Percentiles rank a stretch among this genome's conserved stretches.
These are phyloP conservation scores for Tetramorium bicarinatum DNA, from an alignment of 2,888 invertebrate genomes.

Conservation along the genomic window DNA sequence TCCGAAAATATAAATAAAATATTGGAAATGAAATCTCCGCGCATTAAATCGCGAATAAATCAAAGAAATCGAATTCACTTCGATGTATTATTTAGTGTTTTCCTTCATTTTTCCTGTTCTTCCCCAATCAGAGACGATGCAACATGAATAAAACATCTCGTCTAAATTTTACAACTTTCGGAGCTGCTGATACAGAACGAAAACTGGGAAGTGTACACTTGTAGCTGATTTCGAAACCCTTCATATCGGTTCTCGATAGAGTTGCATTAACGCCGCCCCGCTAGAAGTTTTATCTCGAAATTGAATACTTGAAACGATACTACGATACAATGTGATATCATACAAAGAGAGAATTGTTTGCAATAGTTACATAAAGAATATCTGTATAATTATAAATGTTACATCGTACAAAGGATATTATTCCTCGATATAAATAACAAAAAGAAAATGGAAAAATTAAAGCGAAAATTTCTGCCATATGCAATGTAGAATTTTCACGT, in stretches of 20 bases:
- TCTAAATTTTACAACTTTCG: slow-evolving; percentile 42
- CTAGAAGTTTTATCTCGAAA: slow-evolving; percentile 52
- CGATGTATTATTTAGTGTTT: slow-evolving; percentile 50
- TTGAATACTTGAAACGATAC: slow-evolving; percentile 33
- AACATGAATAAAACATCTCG: slow-evolving; percentile 54
- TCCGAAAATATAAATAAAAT: background rate
- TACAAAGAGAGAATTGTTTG: background rate
- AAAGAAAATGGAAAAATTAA: slow-evolving; percentile 9
- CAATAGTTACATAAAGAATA: slow-evolving; percentile 24
- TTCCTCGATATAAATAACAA: background rate
- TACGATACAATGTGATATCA: slow-evolving; percentile 20
- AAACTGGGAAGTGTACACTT: slow-evolving; percentile 37
- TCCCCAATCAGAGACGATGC: slow-evolving; percentile 46
- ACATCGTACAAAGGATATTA: background rate
- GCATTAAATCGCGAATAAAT: slow-evolving; percentile 5
- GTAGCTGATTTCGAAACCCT: slow-evolving; percentile 32
- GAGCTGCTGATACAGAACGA: slow-evolving; percentile 18
- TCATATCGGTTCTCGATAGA: slow-evolving; percentile 49
- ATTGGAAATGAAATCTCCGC: slow-evolving; percentile 19
- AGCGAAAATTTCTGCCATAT: background rate
- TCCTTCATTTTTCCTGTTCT: slow-evolving; percentile 8
- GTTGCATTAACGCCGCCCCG: slow-evolving; percentile 62
- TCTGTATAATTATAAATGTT: background rate
- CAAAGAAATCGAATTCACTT: slow-evolving; percentile 18
- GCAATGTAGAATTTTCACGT: background rate